Evolutionary conservation across 1,140 invertebrate genomes (phyloP), one percentile per base, ranked within the genome.

Genomic region (Drosophila baimaii): DNA sequence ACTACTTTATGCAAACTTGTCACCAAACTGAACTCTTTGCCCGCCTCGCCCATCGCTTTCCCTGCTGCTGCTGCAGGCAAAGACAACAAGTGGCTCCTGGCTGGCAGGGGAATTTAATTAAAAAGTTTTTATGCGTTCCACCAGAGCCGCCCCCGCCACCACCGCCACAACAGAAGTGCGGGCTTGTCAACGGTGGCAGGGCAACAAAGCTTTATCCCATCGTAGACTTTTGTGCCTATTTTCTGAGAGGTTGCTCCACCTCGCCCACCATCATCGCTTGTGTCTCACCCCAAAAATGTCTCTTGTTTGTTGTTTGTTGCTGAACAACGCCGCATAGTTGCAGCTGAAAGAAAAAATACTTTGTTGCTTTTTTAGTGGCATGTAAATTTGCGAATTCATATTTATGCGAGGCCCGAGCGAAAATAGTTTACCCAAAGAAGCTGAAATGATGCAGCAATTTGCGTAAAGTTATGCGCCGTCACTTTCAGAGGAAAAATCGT

Each of bases 51-150:
- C 15, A 23, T 35, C 39, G 21, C 7, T 15, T 37, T 54, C 31
- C 33, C 66, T 52, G 41, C 66, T 52, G 27, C 55, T 55, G 25
- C 25, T 9, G 29, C 4, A 35, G 19, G 51, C 54, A 44, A 79
- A 78, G 55, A 77, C 80, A 71, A 69, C 49, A 74, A 74, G 57
- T 66, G 64, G 47, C 72, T 66, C 17, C 63, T 57, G 39, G 56
- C 27, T 66, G 62, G 79, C 57, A 73, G 51, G 70, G 70, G 75
- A 85, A 88, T 85, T 85, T 79, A 85, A 85, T 88, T 85, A 85
- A 85, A 85, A 85, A 79, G 65, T 85, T 85, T 84, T 62, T 75
- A 47, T 82, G 61, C 69, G 74, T 80, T 81, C 46, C 68, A 52
- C 58, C 62, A 63, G 73, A 66, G 33, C 58, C 52, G 31, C 58